These are phyloP conservation scores for Actinopyga echinites DNA, from an alignment of 53 echinoderm and acorn worm genomes.

Conservation along the genomic window DNA sequence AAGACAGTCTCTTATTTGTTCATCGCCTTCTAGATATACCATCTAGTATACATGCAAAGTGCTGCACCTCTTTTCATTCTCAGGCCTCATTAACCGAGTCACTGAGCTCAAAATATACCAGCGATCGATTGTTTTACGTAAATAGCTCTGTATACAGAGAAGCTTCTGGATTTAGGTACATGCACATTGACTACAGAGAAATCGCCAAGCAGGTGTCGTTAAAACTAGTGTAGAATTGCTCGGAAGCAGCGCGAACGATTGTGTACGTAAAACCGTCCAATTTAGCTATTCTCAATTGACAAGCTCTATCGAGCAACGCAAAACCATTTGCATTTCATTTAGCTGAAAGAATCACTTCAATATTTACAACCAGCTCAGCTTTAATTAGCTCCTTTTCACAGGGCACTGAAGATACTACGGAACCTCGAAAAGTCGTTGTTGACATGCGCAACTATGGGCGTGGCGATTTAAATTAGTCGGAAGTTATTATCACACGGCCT, in stretches of 20 bases:
- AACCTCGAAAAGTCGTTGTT: too few species aligned
- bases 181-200: not conserved
- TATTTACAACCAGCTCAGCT: not conserved
- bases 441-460: not conserved
- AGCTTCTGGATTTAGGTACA: not conserved
- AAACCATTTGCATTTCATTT: constrained; percentile 12
- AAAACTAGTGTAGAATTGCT: too few species aligned
- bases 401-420: too few species aligned
- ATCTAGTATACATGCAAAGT: not conserved
- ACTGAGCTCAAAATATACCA: constrained; percentile 3
- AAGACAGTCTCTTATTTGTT: too few species aligned
- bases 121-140: constrained; percentile 29
- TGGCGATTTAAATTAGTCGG: constrained; percentile 45
- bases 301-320: too few species aligned
- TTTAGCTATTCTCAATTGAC: too few species aligned
- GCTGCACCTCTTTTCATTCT: not conserved
- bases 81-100: constrained; percentile 16
- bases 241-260: too few species aligned
- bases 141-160: constrained; percentile 4
- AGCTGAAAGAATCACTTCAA: not conserved
- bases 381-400: too few species aligned
- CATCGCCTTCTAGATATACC: constrained; percentile 4
- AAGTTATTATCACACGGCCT: not conserved
- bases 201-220: too few species aligned
- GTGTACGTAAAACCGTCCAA: too few species aligned